Conservation (phyloP, 2,113 vertebrate genomes). For the Nerophis lumbriciformis region DNA sequence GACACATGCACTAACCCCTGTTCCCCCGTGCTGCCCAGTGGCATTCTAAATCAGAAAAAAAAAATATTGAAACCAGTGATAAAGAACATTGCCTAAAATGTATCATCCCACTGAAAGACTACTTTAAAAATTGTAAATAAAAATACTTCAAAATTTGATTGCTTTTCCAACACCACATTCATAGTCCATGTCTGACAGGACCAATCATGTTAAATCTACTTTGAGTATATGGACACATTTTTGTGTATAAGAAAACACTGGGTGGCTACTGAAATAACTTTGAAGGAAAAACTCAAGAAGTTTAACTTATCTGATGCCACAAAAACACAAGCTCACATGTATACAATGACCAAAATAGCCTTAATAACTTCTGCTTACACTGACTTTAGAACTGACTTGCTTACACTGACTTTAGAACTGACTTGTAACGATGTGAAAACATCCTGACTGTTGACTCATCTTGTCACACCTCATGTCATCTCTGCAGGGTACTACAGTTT, state of each 20-base stretch:
- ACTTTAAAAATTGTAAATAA: too few species aligned
- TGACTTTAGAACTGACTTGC: slow-evolving; percentile 21
- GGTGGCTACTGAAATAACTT: too few species aligned
- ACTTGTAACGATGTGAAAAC: slow-evolving; percentile 23
- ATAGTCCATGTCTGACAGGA: background rate
- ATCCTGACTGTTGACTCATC: too few species aligned
- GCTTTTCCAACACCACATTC: background rate
- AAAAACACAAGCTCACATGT: background rate
- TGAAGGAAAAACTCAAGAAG: background rate
- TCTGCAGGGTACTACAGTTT: background rate
- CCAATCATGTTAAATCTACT: background rate
- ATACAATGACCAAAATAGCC: slow-evolving; percentile 1
- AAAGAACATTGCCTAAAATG: too few species aligned
- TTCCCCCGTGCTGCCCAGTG: background rate
- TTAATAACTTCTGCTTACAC: slow-evolving; percentile 6
- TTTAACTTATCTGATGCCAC: background rate
- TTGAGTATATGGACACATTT: background rate
- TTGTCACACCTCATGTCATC: background rate
- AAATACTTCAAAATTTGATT: background rate
- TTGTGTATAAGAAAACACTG: background rate
- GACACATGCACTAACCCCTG: too few species aligned
- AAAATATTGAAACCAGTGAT: too few species aligned
- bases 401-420: slow-evolving; percentile 16
- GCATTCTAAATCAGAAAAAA: too few species aligned
- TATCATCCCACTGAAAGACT: too few species aligned